These are phyloP conservation scores for Pectinophora gossypiella DNA, from an alignment of 1,140 invertebrate genomes.

Conservation along the genomic window DNA sequence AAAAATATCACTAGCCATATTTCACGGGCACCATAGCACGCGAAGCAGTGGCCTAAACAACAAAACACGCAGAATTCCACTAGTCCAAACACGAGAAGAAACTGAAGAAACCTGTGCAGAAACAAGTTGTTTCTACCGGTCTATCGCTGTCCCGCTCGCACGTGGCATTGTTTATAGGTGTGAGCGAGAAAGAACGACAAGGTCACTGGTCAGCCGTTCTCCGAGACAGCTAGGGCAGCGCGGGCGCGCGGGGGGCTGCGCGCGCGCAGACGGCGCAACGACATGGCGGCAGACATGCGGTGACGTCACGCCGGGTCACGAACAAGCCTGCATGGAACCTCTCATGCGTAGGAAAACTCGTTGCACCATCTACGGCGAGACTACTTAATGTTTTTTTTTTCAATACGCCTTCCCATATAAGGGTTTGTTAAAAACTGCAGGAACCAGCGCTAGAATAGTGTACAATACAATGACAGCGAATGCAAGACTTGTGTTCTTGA, in stretches of 20 bases:
- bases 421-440: too few species aligned
- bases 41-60: too few species aligned
- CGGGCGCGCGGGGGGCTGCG: slow-evolving; percentile 36
- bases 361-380: background rate
- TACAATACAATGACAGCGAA: too few species aligned
- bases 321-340: slow-evolving; percentile 38
- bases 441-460: too few species aligned
- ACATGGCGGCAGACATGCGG: slow-evolving; percentile 49
- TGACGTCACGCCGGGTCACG: slow-evolving; percentile 56
- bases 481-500: too few species aligned
- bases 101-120: slow-evolving; percentile 58
- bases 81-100: slow-evolving; percentile 20
- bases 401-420: too few species aligned
- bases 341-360: slow-evolving; percentile 56
- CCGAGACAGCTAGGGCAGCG: slow-evolving; percentile 54
- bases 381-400: too few species aligned
- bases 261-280: slow-evolving; percentile 56
- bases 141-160: slow-evolving; percentile 28
- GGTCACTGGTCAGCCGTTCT: slow-evolving; percentile 70
- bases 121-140: slow-evolving; percentile 59
- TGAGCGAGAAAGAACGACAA: slow-evolving; percentile 54
- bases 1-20: too few species aligned
- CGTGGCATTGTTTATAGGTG: slow-evolving; percentile 13
- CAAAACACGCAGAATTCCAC: background rate
- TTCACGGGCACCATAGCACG: too few species aligned